Percentiles rank a stretch among this genome's conserved stretches.
These are phyloP conservation scores for Xylota segnis DNA, from an alignment of 2,888 invertebrate species.

Conservation along the genomic window DNA sequence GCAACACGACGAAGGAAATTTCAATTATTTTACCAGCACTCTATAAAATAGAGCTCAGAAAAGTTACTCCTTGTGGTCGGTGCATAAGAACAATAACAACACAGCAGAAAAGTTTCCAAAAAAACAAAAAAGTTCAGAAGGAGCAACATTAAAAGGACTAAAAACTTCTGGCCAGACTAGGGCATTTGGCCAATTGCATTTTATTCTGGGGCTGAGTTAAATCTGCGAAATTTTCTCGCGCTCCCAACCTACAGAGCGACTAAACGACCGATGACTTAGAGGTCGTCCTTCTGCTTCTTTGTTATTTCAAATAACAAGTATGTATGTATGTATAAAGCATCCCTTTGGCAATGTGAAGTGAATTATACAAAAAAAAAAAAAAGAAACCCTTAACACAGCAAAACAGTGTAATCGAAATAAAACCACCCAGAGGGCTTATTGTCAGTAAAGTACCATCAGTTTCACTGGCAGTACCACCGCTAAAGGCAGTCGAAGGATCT, in stretches of 20 bases:
- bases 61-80: constrained; percentile 66
- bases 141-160: constrained; percentile 33
- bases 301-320: constrained; percentile 44
- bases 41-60: constrained; percentile 65
- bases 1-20: constrained; percentile 51
- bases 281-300: constrained; percentile 21
- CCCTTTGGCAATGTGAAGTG: constrained; percentile 14
- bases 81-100: constrained; percentile 36
- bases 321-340: constrained; percentile 19
- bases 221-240: constrained; percentile 1
- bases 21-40: constrained; percentile 75
- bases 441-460: constrained; percentile 73
- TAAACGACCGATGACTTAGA: constrained; percentile 36
- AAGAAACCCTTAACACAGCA: constrained; percentile 35
- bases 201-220: constrained; percentile 5
- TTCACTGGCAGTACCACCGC: constrained; percentile 61
- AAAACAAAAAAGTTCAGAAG: constrained; percentile 7
- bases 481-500: constrained; percentile 59
- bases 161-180: constrained; percentile 40
- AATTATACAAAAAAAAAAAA: constrained; percentile 15
- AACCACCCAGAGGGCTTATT: constrained; percentile 73
- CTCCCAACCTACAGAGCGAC: not conserved
- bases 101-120: constrained; percentile 8
- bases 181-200: constrained; percentile 58
- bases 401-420: constrained; percentile 73